Base-by-base conservation (phyloP, 2,797 vertebrate genomes). In the Hoplostethus atlanticus region DNA sequence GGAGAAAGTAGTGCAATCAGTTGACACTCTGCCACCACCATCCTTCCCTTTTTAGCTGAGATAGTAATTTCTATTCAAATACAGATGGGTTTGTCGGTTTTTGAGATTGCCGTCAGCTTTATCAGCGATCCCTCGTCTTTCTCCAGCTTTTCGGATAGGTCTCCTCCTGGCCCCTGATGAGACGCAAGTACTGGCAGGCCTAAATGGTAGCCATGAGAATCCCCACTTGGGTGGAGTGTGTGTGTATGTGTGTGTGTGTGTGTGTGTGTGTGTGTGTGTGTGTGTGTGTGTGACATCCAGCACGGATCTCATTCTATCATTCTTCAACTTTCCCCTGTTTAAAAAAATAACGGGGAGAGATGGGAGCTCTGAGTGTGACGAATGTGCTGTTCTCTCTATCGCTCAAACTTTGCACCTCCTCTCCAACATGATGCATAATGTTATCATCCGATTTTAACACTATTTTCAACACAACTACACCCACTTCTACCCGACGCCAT, bases 181-280 rank as follows among this genome's bases (percentile, higher is more conserved):
- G 84, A 82, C 77, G 61, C 65, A 76, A 75, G 54, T 46, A 66
- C 62, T 82, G 81, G 83, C 85, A 90, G 79, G 64, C 76, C 68
- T 54, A 65, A 75, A 84, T 53, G 75, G 56, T 65, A 71, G 74
- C 79, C 81, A 73, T 65, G 71, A 83, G 66, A 75, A 77, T 68
- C 61, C 81, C 77, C 78, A 64, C 69, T 57, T 48, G 52, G 64
- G 38, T 51, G 50, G 28, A 13, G 47, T 0, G 40, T 65, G 38
- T 58, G 61, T 6, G 31, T 56, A 21, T 40, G 47, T 54, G 51
- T 52, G 56, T 30, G 40, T 12, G 54, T n/a, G 51, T 28, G n/a
- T 25, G 5, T 21, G 17, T 21, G 53, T 16, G 9, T 34, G 11
- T n/a, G 12, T 52, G 13, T n/a, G 51, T 28, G n/a, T 25, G 5